Evolutionary conservation across 2,888 invertebrate genomes (phyloP), one percentile per base, ranked within the genome.

Genomic region (Phlogophora meticulosa): DNA sequence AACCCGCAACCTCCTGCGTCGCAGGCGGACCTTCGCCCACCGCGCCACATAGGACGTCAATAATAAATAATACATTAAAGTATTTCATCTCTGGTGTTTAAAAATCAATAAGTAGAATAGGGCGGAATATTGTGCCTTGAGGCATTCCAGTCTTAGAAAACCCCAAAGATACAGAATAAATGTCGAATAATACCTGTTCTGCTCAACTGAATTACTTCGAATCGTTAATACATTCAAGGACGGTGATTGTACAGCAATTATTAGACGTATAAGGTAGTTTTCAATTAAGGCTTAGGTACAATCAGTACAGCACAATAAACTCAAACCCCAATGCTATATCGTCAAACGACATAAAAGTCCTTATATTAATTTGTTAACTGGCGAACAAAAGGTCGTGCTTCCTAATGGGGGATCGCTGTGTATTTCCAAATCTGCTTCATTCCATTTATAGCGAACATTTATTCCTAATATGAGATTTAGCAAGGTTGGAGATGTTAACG

Each of bases 351-450:
- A 22, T 24, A 42, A 20, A 68, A 58, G 58, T 55, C 38, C 17
- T 43, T 49, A 17, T 13, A 40, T 22, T 40, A 28, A 55, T 67
- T 55, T 58, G 73, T 66, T 58, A 43, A 58, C n/a, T 49, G 55
- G 13, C 11, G 7, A 15, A 38, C 10, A 24, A 57, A 43, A 65
- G 52, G 43, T 32, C 36, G 13, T 45, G 0, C 4, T 0, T 55
- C 49, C 59, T 42, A 55, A 73, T 28, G 15, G 11, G 38, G 28
- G 1, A 45, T 49, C 11, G 28, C 7, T 58, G 15, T 7, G 38
- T 36, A 22, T 43, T 73, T 55, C 17, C 38, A 43, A 66, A 59
- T 34, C 34, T 24, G 36, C 17, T 22, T 22, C 9, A 70, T 34
- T 62, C 28, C 28, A 4, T 52, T 17, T 22, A 53, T n/a, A 10